Evolutionary conservation across 2,888 invertebrate genomes (phyloP).

Genomic region (Amphipoea oculea): DNA sequence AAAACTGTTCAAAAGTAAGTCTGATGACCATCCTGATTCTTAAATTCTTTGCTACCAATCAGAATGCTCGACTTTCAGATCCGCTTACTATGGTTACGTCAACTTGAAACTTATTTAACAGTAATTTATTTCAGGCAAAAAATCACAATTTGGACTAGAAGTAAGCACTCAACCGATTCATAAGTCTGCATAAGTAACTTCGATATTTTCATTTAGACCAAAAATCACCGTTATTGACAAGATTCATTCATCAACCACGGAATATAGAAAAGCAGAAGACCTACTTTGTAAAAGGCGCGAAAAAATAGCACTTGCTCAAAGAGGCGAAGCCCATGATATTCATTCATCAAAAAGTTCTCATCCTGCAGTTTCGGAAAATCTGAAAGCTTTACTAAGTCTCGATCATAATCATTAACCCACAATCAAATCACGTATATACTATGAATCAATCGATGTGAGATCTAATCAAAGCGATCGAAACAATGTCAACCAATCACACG

Average conservation of each 20-base stretch:
- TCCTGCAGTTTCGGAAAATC: too few species aligned
- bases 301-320: not conserved
- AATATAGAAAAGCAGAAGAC: constrained; percentile 16
- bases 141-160: not conserved
- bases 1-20: not conserved
- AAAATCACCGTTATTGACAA: constrained; percentile 45
- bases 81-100: not conserved
- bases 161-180: constrained; percentile 13
- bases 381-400: not conserved
- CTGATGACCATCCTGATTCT: not conserved
- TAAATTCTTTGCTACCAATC: not conserved
- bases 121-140: constrained; percentile 9
- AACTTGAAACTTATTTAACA: not conserved
- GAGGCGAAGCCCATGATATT: not conserved
- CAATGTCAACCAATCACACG: not conserved
- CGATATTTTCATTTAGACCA: constrained; percentile 28
- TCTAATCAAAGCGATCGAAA: not conserved
- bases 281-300: not conserved
- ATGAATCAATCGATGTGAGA: not conserved
- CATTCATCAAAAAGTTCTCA: not conserved
- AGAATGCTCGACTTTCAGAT: not conserved
- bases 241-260: not conserved
- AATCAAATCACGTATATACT: not conserved
- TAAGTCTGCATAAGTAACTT: constrained; percentile 11
- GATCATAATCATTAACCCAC: not conserved